Base-by-base conservation (phyloP, 2,888 invertebrate species). In the Horisme vitalbata region DNA sequence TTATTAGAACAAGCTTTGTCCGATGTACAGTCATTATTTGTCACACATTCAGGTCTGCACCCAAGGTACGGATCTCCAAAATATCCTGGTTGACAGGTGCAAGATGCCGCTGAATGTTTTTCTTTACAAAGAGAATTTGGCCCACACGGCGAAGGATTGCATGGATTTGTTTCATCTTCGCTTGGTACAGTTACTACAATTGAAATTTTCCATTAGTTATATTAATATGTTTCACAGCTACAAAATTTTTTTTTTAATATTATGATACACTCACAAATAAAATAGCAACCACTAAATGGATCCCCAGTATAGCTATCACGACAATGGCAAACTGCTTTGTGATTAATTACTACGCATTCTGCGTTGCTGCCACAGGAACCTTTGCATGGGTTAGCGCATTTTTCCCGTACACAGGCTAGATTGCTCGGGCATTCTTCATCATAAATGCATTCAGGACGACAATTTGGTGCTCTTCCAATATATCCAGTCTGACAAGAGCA, bases 11-110 rank as follows among this genome's bases (percentile, higher is more conserved):
- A 97, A 36, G 96, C 94, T 64, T 92, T 94, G 59, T 93, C 92
- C 54, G 92, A 91, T 20, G 93, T 86, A 65, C 96, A 97, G 65
- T 96, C 96, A 14, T 94, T 93, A 71, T 96, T 96, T 35, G 84
- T 93, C 2, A 96, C 94, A 73, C 96, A 96, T 86, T 96, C 96
- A 2, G 96, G 96, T 59, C 95, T 91, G 74, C 96, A 97, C 46
- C 95, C 95, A 1, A 93, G 93, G 69, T 96, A 96, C 0, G 97
- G 97, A 83, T 97, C 96, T 23, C 97, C 97, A 60, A 93, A 94
- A 76, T 96, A 96, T 71, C 95, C 95, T 7, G 94, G 92, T 43
- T 94, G 79, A 71, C 97, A 97, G 8, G 93, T 91, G 71, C 97
- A 97, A 10, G 96, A 94, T 35, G 96, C 96, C 10, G 95, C 96